Evolutionary conservation across 2,113 vertebrate species (phyloP).

Genomic region (Onychorhynchus coronatus): DNA sequence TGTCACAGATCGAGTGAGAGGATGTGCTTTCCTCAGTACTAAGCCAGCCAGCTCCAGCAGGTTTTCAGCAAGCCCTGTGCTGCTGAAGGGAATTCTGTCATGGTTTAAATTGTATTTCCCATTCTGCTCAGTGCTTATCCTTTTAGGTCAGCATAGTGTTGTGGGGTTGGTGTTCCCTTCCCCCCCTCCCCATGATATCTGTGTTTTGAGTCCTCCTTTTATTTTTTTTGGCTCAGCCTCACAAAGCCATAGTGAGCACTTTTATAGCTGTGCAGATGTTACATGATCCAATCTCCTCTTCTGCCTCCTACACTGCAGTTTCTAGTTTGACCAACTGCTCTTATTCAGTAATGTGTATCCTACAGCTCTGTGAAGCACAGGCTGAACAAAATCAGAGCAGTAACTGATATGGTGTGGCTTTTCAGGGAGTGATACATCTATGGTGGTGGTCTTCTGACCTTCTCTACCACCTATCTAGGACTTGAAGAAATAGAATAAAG

Average conservation of each 20-base stretch:
- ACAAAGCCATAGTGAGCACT: background rate
- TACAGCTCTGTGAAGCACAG: background rate
- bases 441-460: background rate
- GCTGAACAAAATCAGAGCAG: background rate
- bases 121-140: background rate
- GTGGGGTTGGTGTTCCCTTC: background rate
- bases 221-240: background rate
- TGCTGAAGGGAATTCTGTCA: background rate
- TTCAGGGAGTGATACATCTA: background rate
- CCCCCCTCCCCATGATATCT: background rate
- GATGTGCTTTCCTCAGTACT: background rate
- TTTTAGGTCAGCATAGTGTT: background rate
- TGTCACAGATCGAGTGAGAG: background rate
- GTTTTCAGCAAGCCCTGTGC: background rate
- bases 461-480: background rate
- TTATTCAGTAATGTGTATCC: background rate
- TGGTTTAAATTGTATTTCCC: background rate
- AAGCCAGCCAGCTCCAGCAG: background rate
- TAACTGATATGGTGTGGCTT: background rate
- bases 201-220: background rate
- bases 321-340: background rate
- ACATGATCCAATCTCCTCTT: background rate
- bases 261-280: conserved; percentile 20
- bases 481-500: background rate
- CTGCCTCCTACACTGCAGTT: background rate